Evolutionary conservation across 2,113 vertebrate species (phyloP), one percentile per base, ranked within the genome.

Genomic region (Suncus etruscus): DNA sequence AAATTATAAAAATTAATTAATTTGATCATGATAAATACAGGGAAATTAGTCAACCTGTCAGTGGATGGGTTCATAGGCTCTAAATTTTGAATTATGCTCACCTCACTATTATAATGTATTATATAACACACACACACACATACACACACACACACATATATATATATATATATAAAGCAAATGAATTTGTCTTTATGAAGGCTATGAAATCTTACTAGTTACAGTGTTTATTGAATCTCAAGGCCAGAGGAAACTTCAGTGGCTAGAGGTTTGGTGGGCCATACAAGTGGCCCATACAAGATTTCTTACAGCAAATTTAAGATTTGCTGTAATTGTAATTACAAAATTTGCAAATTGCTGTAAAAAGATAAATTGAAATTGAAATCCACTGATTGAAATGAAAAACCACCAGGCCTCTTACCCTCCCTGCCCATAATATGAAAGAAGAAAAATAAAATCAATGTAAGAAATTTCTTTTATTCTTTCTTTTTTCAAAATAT

Each of bases 1-100:
- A 87, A 89, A 58, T 92, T 16, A 51, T 61, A 45, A 50, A 18
- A 29, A 45, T 63, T 51, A 29, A 45, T 63, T 51, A 58, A 24
- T 51, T 63, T 92, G 32, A 87, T 91, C n/a, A 5, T 75, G 12
- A 82, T 83, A 89, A 69, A 61, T 22, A 74, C 27, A 72, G 31
- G 70, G 18, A 45, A 92, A 12, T 8, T 70, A 75, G 72, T 89
- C 82, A 15, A 47, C 7, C 78, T 70, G 12, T 25, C 69, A 69
- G 39, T 73, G 4, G 78, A 58, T 63, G 3, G 11, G 48, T 58
- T 78, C 9, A 63, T 81, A 11, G 15, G 4, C 20, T 76, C 24
- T 48, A 81, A 68, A 63, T 77, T 31, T 90, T 0, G 76, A 76
- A 66, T 48, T 63, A 27, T 77, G 14, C 22, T 77, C 24, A 54